Base-by-base conservation (phyloP, 2,888 invertebrate genomes). In the Drosophila pegasa region DNA sequence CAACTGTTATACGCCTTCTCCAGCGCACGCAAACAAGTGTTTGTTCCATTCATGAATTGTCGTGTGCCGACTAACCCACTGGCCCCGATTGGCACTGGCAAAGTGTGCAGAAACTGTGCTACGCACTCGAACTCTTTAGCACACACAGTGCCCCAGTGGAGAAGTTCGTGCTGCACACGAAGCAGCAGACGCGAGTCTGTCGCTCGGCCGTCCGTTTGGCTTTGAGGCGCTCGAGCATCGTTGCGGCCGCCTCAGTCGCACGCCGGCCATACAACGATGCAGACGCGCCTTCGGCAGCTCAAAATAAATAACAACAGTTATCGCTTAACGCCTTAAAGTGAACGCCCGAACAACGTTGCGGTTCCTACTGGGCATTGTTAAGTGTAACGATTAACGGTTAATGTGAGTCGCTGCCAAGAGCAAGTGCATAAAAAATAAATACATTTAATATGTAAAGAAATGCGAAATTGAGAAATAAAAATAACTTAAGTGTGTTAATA, bases 1-100 rank as follows among this genome's bases (percentile, higher is more conserved):
- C 5, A 55, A 51, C 38, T 60, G 45, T 60, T 35, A 35, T 22
- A 63, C 14, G 9, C 22, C 51, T 82, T 45, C 72, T 55, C 72
- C 64, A 50, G 48, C 43, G 64, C 71, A 81, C 64, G 81, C 85
- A 75, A 90, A 90, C 89, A 90, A 89, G 90, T 90, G 89, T 89
- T 78, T 88, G 71, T 79, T 74, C 72, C 87, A 88, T 88, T 88
- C 87, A 89, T 88, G 88, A 89, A 88, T 80, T 45, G 73, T 8
- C 51, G 9, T 56, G 50, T 47, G 37, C 66, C 68, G 57, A 71
- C 67, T 74, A 69, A 60, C 66, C 68, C 65, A 79, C 56, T 82
- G 70, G 58, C 79, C 71, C 58, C 66, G 51, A 60, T 55, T 37
- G 7, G 4, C 33, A n/a, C 6, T 1, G 9, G 9, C 48, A 52